Base-by-base conservation (phyloP, 2,113 vertebrate species). In the Egretta garzetta region DNA sequence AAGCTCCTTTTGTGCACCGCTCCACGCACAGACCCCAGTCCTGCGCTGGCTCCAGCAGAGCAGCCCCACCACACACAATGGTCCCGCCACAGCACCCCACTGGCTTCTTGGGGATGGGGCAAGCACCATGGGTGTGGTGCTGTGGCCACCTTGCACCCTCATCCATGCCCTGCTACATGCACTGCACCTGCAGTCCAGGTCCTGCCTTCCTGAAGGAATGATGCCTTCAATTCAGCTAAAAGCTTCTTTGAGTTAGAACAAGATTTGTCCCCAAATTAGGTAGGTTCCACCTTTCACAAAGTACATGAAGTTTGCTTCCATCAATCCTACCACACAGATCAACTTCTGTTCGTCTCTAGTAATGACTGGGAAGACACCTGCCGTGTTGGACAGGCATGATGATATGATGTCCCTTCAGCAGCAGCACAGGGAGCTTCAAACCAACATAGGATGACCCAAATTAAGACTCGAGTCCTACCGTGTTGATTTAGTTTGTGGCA, bases 131-230 rank as follows among this genome's bases (percentile, higher is more conserved):
- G 32, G 32, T 3, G 3, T 15, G 35, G 43, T 6, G 19, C 49
- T 82, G 75, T 45, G 72, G 28, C 14, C 52, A 59, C 62, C 58
- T 13, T 16, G 20, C 37, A 41, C 20, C 5, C 17, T 37, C 37
- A 33, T 37, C 49, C 43, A 2, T 11, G 14, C 8, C 17, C 41
- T 71, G 24, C 37, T 39, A 35, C 1, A 0, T 6, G 47, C 4
- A 4, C 7, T 63, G 68, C 33, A 70, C 26, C 47, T 30, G 58
- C 53, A 87, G 58, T 39, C 28, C 13, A 59, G 58, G 39, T 26
- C 14, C 27, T 62, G 47, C 18, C 32, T 53, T 80, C 59, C 37
- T 63, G 26, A 30, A 89, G 39, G 28, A 93, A 50, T 0, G 1
- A 30, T 26, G 23, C 10, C 30, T 76, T 76, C 3, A 1, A 41